Conservation (phyloP, 2,113 vertebrate species). For the Heterotilapia buettikoferi region DNA sequence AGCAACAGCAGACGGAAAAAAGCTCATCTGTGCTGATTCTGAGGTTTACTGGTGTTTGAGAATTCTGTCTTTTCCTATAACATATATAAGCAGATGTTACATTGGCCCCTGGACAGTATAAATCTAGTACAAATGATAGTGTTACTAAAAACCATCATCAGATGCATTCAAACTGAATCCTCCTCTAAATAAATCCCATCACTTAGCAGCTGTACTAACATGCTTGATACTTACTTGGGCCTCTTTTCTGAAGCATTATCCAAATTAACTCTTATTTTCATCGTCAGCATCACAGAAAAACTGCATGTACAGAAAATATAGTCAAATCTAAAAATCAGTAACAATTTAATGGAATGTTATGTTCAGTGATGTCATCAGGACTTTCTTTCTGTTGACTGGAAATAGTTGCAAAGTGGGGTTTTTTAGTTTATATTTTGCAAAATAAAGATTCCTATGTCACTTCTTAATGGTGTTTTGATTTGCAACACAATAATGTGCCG, state of each 20-base stretch:
- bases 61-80: not conserved
- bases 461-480: not conserved
- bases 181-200: not conserved
- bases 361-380: not conserved
- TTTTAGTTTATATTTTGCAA: not conserved
- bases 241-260: not conserved
- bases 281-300: accelerated
- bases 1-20: accelerated
- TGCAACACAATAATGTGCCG: not conserved
- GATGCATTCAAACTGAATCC: not conserved
- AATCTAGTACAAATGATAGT: accelerated
- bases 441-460: not conserved
- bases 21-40: not conserved
- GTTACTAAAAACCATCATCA: not conserved
- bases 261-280: not conserved
- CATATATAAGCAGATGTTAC: not conserved
- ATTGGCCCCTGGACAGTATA: not conserved
- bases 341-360: not conserved
- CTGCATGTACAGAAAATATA: not conserved
- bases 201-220: not conserved
- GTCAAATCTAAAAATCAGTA: not conserved
- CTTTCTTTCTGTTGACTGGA: not conserved
- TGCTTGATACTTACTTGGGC: not conserved
- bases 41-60: not conserved
- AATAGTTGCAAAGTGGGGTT: not conserved